These are phyloP conservation scores for Monoplex corrugatus DNA, from an alignment of 2,888 invertebrate species.

Conservation along the genomic window DNA sequence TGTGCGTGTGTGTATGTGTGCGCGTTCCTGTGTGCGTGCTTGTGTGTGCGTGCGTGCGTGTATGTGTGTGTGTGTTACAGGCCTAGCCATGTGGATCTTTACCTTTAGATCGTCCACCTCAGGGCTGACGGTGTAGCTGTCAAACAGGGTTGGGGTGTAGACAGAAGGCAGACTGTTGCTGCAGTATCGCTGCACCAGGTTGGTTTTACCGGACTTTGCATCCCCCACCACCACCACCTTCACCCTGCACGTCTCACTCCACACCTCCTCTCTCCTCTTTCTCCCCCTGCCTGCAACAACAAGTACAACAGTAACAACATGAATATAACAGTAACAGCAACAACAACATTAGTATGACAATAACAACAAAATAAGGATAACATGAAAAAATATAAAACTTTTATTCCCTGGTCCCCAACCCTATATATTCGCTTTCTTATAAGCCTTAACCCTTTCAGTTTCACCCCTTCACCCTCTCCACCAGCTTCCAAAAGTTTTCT, in stretches of 20 bases:
- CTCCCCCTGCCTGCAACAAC: slow-evolving; percentile 20
- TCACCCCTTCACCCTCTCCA: no score
- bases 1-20: slow-evolving; percentile 18
- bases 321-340: no score
- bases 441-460: no score
- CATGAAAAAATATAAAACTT: not conserved
- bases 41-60: slow-evolving; percentile 17
- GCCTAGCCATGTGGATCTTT: not conserved
- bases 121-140: slow-evolving; percentile 34
- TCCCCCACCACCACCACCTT: slow-evolving; percentile 55
- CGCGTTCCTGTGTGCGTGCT: not conserved
- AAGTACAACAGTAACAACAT: no score
- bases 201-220: slow-evolving; percentile 50
- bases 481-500: no score
- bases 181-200: slow-evolving; percentile 48
- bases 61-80: not conserved
- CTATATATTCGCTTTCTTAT: no score
- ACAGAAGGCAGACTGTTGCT: slow-evolving; percentile 30
- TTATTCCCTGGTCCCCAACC: no score
- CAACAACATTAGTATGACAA: no score
- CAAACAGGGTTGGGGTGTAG: slow-evolving; percentile 50
- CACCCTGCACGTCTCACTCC: not conserved
- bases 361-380: no score
- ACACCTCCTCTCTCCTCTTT: slow-evolving; percentile 37
- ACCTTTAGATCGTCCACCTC: slow-evolving; percentile 29